Evolutionary conservation across 1,140 invertebrate genomes (phyloP).

Genomic region (Calosoma granatense): DNA sequence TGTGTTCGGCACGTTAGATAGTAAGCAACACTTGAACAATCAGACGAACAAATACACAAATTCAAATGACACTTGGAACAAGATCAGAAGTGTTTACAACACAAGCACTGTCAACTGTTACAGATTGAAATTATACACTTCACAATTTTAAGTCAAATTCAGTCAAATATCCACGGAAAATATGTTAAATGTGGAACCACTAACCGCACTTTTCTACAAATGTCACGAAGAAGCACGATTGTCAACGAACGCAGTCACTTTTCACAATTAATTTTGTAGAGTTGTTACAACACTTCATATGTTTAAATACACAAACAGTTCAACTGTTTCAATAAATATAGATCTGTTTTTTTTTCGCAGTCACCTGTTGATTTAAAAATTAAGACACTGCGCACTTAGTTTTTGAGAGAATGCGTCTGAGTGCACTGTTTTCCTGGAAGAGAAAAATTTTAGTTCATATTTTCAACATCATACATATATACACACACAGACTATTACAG

Average conservation of each 20-base stretch:
- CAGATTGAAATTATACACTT: no score
- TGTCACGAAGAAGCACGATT: background rate
- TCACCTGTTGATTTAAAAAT: slow-evolving; percentile 6
- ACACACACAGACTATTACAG: no score
- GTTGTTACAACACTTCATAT: slow-evolving; percentile 25
- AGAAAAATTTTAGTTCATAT: no score
- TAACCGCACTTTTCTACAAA: background rate
- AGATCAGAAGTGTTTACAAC: no score
- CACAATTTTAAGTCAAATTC: no score
- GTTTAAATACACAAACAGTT: background rate
- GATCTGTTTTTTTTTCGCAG: background rate
- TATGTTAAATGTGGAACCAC: background rate
- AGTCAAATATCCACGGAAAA: no score
- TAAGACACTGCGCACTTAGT: background rate
- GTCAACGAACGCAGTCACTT: background rate
- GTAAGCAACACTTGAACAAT: background rate
- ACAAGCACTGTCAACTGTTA: no score
- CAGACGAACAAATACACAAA: background rate
- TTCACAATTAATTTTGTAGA: slow-evolving; percentile 22
- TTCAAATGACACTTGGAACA: no score
- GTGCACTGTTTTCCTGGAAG: background rate
- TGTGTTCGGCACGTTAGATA: slow-evolving; percentile 33
- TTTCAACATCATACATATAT: no score
- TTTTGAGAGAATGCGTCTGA: background rate
- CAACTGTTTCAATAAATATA: background rate